Percentiles rank a stretch among this genome's conserved stretches.
Conservation (phyloP, 2,113 vertebrate genomes). For the Mus pahari region DNA sequence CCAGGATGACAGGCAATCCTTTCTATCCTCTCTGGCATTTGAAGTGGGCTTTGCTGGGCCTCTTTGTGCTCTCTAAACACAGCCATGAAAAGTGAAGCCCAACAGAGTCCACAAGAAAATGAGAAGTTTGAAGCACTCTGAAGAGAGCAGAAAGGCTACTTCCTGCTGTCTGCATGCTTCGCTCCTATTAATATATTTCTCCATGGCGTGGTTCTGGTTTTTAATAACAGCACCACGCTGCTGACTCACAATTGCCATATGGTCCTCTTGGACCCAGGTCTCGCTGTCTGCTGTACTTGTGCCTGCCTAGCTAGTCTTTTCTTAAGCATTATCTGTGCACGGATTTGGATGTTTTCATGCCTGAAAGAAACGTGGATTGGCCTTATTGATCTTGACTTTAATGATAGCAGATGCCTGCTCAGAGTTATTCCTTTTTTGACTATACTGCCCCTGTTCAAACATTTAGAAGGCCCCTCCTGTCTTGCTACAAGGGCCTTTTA, state of each 20-base stretch:
- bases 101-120: neutral
- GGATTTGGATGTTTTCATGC: slow-evolving; percentile 40
- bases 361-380: neutral
- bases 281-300: slow-evolving; percentile 75
- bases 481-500: neutral
- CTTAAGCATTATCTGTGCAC: slow-evolving; percentile 55
- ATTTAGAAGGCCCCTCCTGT: neutral
- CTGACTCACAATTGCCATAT: slow-evolving; percentile 81
- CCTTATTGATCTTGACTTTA: slow-evolving; percentile 52
- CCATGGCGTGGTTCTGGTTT: slow-evolving; percentile 66
- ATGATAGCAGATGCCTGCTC: neutral
- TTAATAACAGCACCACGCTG: slow-evolving; percentile 77
- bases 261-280: slow-evolving; percentile 76
- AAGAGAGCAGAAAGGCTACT: slow-evolving; percentile 62
- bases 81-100: slow-evolving; percentile 26
- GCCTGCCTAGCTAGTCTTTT: slow-evolving; percentile 81
- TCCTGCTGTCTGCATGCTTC: slow-evolving; percentile 53
- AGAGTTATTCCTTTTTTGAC: neutral
- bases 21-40: neutral
- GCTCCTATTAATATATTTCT: slow-evolving; percentile 75
- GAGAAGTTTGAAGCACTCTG: slow-evolving; percentile 13
- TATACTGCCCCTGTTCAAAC: neutral
- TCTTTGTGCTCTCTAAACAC: slow-evolving; percentile 39
- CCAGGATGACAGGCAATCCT: neutral
- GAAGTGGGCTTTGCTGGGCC: neutral